Conservation (phyloP, 2,797 vertebrate species). For the Acipenser ruthenus region DNA sequence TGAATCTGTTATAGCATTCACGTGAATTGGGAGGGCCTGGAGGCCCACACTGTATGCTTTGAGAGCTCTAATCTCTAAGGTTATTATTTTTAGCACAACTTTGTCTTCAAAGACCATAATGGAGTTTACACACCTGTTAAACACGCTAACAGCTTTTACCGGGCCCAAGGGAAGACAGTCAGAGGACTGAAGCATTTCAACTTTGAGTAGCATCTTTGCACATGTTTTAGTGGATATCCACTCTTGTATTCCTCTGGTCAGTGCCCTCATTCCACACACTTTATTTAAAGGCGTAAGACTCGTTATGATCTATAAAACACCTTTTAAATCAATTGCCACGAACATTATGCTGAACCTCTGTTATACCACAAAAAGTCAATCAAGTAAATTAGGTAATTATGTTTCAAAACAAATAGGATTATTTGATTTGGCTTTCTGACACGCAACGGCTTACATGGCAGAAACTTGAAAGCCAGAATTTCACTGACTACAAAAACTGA, state of each 20-base stretch:
- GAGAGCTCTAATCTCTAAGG: constrained; percentile 1
- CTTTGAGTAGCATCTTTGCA: neutral
- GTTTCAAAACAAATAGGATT: neutral
- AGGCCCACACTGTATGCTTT: neutral
- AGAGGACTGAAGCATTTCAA: neutral
- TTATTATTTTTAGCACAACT: constrained; percentile 2
- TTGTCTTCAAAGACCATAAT: constrained; percentile 5
- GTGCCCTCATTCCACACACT: neutral
- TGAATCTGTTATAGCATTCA: neutral
- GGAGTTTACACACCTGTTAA: constrained; percentile 11
- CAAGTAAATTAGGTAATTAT: neutral
- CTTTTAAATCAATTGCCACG: constrained; percentile 1
- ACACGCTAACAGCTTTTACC: neutral
- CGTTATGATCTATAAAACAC: neutral
- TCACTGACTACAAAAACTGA: neutral
- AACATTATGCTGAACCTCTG: neutral
- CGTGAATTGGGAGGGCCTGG: neutral
- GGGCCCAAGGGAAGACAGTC: neutral
- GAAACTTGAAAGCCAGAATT: neutral
- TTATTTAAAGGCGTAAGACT: neutral
- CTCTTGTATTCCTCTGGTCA: neutral
- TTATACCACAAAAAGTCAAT: neutral
- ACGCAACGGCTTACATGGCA: neutral
- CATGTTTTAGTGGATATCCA: neutral
- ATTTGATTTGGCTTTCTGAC: constrained; percentile 2